Evolutionary conservation across 2,888 invertebrate genomes (phyloP).

Genomic region (Laspeyria flexula): DNA sequence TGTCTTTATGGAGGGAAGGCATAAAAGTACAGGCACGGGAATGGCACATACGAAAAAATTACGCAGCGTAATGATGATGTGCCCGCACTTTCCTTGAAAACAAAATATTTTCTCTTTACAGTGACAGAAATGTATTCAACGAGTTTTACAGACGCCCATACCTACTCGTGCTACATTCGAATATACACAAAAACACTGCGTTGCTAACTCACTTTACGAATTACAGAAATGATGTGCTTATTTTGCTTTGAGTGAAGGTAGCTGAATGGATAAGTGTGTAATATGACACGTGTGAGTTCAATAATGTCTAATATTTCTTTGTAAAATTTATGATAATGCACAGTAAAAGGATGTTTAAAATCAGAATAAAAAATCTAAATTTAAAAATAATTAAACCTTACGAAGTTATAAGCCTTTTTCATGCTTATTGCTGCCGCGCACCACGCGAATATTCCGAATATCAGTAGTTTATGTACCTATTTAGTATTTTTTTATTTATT

Average conservation of each 20-base stretch:
- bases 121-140: conserved; percentile 79
- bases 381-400: too few relatives aligned
- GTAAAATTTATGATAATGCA: too few relatives aligned
- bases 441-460: too few relatives aligned
- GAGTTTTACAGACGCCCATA: conserved; percentile 63
- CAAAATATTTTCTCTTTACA: conserved; percentile 82
- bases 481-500: too few relatives aligned
- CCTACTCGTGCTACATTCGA: conserved; percentile 42
- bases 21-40: conserved; percentile 83
- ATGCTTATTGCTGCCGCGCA: too few relatives aligned
- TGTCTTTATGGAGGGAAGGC: conserved; percentile 84
- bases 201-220: conserved; percentile 51
- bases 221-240: conserved; percentile 39
- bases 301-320: too few relatives aligned
- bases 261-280: too few relatives aligned
- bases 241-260: conserved; percentile 3
- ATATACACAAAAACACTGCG: conserved; percentile 36
- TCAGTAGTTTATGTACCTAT: too few relatives aligned
- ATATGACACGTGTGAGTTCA: too few relatives aligned
- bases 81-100: conserved; percentile 79
- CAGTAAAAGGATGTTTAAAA: too few relatives aligned
- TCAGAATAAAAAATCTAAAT: too few relatives aligned
- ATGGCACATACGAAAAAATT: conserved; percentile 85
- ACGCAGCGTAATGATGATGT: conserved; percentile 85
- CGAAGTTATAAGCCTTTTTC: too few relatives aligned